Conservation (phyloP, 2,113 vertebrate genomes). For the Bufo gargarizans region DNA sequence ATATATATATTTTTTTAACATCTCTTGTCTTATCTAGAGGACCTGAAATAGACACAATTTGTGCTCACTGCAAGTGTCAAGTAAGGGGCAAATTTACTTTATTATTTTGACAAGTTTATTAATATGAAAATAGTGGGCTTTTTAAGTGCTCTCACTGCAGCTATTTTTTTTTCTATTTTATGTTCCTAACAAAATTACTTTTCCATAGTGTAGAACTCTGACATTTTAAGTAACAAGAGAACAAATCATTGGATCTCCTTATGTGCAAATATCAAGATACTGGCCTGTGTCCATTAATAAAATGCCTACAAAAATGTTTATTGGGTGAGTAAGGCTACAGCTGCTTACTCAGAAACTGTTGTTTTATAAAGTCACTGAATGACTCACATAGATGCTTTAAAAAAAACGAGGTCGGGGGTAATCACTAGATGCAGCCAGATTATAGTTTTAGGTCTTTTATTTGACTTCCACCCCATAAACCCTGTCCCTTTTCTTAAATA, state of each 20-base stretch:
- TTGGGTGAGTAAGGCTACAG: constrained; percentile 22
- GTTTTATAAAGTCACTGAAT: constrained; percentile 8
- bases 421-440: background rate
- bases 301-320: constrained; percentile 20
- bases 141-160: background rate
- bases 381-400: background rate
- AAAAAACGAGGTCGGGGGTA: background rate
- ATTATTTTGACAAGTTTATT: background rate
- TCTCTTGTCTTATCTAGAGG: background rate
- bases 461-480: background rate
- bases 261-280: constrained; percentile 24
- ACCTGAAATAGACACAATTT: background rate
- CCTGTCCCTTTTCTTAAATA: background rate
- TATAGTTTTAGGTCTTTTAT: background rate
- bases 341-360: constrained; percentile 13
- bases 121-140: background rate
- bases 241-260: constrained; percentile 15
- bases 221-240: constrained; percentile 12
- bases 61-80: background rate
- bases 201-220: background rate
- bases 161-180: constrained; percentile 16
- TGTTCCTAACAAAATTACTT: constrained; percentile 23
- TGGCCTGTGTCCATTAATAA: background rate
- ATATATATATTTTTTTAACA: background rate
- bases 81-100: background rate